Percentiles rank a stretch among this genome's conserved stretches.
These are phyloP conservation scores for Rana temporaria DNA, from an alignment of 2,113 vertebrate genomes.

Conservation along the genomic window DNA sequence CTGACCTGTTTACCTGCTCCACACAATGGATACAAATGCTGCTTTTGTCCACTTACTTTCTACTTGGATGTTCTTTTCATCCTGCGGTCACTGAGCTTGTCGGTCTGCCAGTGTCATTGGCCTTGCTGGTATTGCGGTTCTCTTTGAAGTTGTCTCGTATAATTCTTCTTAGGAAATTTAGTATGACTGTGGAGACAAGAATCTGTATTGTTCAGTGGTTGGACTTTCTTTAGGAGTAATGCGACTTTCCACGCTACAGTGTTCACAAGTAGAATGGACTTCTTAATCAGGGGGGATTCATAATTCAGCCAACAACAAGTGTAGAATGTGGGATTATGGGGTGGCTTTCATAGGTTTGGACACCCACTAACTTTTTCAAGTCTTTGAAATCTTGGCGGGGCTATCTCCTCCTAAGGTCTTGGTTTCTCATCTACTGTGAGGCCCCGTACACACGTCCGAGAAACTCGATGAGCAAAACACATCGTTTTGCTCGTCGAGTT, in stretches of 20 bases:
- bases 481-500: no score
- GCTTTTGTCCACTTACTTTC: background rate
- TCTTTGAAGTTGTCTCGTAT: conserved; percentile 26
- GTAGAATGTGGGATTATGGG: no score
- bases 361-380: no score
- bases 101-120: background rate
- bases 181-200: background rate
- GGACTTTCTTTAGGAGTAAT: background rate
- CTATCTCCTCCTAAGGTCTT: no score
- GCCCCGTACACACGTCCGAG: no score
- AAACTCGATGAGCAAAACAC: no score
- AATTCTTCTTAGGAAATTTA: background rate
- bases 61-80: background rate
- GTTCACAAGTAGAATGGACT: background rate
- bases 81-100: background rate
- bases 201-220: background rate
- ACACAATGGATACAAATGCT: background rate
- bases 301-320: no score
- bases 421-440: no score
- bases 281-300: no score
- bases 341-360: no score
- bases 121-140: background rate
- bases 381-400: no score
- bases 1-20: conserved; percentile 14
- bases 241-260: background rate